A percentile compares a stretch with the other conserved stretches of the same genome.
Evolutionary conservation across 1,140 invertebrate genomes (phyloP).

Genomic region (Ctenoplectra terminalis): DNA sequence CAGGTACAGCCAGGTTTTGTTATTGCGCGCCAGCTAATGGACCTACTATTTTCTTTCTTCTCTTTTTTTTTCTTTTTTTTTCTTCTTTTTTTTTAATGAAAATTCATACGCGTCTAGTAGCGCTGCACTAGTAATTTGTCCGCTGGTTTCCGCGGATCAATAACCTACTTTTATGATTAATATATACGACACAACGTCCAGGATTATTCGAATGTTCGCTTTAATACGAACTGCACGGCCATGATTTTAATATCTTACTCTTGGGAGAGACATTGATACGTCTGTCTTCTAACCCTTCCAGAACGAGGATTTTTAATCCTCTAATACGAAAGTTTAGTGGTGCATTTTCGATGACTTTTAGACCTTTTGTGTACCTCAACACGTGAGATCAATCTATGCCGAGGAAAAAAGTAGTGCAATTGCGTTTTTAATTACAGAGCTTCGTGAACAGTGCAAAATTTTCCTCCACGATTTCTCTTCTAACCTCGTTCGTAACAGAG

Average conservation of each 20-base stretch:
- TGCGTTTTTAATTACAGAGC: too few relatives aligned
- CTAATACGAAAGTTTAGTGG: too few relatives aligned
- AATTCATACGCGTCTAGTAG: slow-evolving; percentile 45
- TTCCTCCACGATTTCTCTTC: too few relatives aligned
- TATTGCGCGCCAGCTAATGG: slow-evolving; percentile 33
- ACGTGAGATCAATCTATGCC: too few relatives aligned
- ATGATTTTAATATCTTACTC: slow-evolving; percentile 17
- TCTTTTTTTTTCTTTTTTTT: too few relatives aligned
- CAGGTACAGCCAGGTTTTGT: background rate
- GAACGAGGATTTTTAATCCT: too few relatives aligned
- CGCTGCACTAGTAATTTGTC: slow-evolving; percentile 33
- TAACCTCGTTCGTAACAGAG: too few relatives aligned
- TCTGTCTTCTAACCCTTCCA: background rate
- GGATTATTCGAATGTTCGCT: slow-evolving; percentile 46
- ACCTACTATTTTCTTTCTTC: background rate
- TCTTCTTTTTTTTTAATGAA: slow-evolving; percentile 7
- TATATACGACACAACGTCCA: slow-evolving; percentile 37
- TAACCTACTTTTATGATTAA: slow-evolving; percentile 55
- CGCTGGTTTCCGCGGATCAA: slow-evolving; percentile 43
- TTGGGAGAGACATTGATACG: background rate
- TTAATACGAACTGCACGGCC: slow-evolving; percentile 17
- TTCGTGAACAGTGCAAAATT: too few relatives aligned
- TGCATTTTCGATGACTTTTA: too few relatives aligned
- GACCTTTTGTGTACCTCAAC: too few relatives aligned
- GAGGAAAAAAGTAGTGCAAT: too few relatives aligned